Percentiles rank a stretch among this genome's conserved stretches.
These are phyloP conservation scores for Elaphurus davidianus DNA, from an alignment of 2,113 vertebrate species.

Conservation along the genomic window DNA sequence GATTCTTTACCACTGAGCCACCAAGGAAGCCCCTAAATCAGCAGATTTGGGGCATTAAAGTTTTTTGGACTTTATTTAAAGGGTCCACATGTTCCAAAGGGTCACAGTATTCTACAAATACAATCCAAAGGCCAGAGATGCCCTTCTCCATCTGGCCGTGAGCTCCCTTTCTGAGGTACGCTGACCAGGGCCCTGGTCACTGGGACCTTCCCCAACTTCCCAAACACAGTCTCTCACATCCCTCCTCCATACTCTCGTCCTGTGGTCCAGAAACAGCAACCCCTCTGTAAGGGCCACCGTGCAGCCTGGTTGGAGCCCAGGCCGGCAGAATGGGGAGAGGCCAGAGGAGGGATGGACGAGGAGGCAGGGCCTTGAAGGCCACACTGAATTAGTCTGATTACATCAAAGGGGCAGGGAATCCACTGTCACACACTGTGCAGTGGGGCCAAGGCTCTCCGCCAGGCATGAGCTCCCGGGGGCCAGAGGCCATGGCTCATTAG, in stretches of 20 bases:
- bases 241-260: accelerated
- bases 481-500: background rate
- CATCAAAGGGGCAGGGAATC: background rate
- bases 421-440: too few relatives aligned
- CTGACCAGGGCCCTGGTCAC: background rate
- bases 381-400: background rate
- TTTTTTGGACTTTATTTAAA: background rate
- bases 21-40: background rate
- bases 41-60: background rate
- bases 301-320: background rate
- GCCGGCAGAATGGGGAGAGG: background rate
- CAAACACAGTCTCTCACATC: background rate
- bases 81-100: background rate
- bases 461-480: background rate
- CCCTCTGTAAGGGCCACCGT: too few relatives aligned
- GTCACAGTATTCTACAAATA: background rate
- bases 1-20: background rate
- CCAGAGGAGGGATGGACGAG: accelerated
- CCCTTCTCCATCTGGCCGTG: background rate
- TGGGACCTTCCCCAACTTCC: background rate
- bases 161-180: background rate
- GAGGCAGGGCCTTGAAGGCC: background rate
- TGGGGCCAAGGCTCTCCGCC: background rate
- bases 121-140: background rate
- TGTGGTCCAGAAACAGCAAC: background rate